A percentile compares a stretch with the other conserved stretches of the same genome.
These are phyloP conservation scores for Solenodon paradoxus DNA, from an alignment of 2,113 vertebrate genomes.

Conservation along the genomic window DNA sequence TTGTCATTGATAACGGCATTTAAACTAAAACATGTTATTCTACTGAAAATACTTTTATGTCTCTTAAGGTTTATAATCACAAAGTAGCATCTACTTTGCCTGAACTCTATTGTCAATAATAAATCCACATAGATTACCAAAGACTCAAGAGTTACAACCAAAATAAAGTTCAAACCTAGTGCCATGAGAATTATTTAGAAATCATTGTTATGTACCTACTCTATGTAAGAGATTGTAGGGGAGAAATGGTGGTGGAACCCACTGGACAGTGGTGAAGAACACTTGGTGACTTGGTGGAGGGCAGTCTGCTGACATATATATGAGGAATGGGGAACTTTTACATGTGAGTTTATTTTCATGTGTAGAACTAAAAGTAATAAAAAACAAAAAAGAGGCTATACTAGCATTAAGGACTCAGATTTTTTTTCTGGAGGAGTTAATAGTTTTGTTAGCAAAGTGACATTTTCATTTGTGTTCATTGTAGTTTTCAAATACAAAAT, in stretches of 20 bases:
- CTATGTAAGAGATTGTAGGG: neutral
- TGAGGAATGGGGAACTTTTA: too few relatives aligned
- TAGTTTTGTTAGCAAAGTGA: neutral
- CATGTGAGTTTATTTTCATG: too few relatives aligned
- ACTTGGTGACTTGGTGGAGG: too few relatives aligned
- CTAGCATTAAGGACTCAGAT: neutral
- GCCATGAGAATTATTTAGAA: neutral
- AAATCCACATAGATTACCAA: neutral
- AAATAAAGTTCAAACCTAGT: neutral
- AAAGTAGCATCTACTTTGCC: neutral
- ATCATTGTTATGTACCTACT: neutral
- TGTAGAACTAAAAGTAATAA: too few relatives aligned
- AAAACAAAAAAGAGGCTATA: too few relatives aligned
- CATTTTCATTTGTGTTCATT: neutral
- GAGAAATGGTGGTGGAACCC: too few relatives aligned
- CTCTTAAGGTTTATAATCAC: neutral
- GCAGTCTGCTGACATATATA: too few relatives aligned
- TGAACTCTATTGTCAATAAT: neutral
- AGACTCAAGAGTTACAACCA: neutral
- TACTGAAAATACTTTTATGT: neutral
- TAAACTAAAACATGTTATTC: neutral
- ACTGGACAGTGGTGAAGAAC: too few relatives aligned
- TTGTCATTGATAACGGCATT: neutral
- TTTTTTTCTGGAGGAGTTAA: neutral
- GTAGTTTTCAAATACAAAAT: neutral